Evolutionary conservation across 2,888 invertebrate genomes (phyloP), one percentile per base, ranked within the genome.

Genomic region (Hoplodrina blanda): DNA sequence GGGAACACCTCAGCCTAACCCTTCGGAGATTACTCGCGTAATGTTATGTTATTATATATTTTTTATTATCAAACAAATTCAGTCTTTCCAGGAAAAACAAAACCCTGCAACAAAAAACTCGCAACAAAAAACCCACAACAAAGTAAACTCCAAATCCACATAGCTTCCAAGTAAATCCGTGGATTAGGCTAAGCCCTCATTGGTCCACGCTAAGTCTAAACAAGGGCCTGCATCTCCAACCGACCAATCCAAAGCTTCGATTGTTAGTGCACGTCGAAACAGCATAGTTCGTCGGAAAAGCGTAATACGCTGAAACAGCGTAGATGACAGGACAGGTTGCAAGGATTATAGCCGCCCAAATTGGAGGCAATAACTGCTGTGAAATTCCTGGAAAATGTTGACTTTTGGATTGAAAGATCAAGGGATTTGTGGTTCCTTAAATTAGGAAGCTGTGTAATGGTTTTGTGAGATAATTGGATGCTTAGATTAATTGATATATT

Each of bases 321-420:
- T 17, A 25, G 56, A 69, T 79, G 73, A 79, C 76, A 67, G 61
- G 55, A 60, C 72, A 63, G 69, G 76, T 64, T 79, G 56, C 53
- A 69, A 62, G 78, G 80, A 80, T 80, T 80, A 80, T 49, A 15
- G 50, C 30, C 33, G 19, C 41, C 57, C 62, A 80, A 82, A 80
- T 80, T 76, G 80, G 73, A 55, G 56, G 65, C 68, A 65, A 78
- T 73, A 80, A 73, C 69, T 63, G 33, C 57, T 54, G 63, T 41
- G 41, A 62, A 78, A 71, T 78, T 65, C 69, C 76, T 67, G 73
- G 56, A 73, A 72, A 54, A 50, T 62, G 49, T 59, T 67, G 72
- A 72, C 52, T 59, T 76, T 72, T 54, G 73, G 37, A 79, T 75
- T 78, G 75, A 56, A 55, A 53, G 66, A 75, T 78, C 71, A 75